Percentiles rank a stretch among this genome's conserved stretches.
These are phyloP conservation scores for Lasiommata megera DNA, from an alignment of 2,888 invertebrate genomes.

Conservation along the genomic window DNA sequence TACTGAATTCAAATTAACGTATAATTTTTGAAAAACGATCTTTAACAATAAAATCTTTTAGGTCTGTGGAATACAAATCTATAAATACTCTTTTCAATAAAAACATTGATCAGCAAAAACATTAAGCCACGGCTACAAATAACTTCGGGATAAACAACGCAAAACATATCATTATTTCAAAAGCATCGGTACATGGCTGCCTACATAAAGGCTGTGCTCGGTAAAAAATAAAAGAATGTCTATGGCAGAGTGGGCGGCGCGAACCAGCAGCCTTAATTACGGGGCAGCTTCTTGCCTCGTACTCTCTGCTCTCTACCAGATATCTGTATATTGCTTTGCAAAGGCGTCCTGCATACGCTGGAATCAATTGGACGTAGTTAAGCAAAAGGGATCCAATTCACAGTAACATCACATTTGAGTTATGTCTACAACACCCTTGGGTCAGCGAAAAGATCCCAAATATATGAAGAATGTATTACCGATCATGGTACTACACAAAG, in stretches of 20 bases:
- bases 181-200: conserved; percentile 32
- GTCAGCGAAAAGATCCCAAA: no score
- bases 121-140: conserved; percentile 19
- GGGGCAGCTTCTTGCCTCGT: conserved; percentile 52
- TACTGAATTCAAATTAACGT: no score
- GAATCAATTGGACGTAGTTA: neutral
- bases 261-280: conserved; percentile 63
- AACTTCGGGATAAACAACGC: conserved; percentile 20
- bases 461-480: no score
- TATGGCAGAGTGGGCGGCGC: conserved; percentile 61
- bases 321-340: conserved; percentile 26
- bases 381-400: no score
- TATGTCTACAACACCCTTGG: no score
- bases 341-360: conserved; percentile 23
- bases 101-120: conserved; percentile 8
- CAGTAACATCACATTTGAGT: no score
- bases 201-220: conserved; percentile 30
- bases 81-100: neutral
- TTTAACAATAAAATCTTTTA: no score
- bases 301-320: conserved; percentile 25
- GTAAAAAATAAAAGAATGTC: conserved; percentile 43
- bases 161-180: conserved; percentile 31
- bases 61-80: neutral
- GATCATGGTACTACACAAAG: no score
- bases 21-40: no score